These are phyloP conservation scores for Agelastica alni DNA, from an alignment of 2,888 invertebrate genomes.

Conservation along the genomic window DNA sequence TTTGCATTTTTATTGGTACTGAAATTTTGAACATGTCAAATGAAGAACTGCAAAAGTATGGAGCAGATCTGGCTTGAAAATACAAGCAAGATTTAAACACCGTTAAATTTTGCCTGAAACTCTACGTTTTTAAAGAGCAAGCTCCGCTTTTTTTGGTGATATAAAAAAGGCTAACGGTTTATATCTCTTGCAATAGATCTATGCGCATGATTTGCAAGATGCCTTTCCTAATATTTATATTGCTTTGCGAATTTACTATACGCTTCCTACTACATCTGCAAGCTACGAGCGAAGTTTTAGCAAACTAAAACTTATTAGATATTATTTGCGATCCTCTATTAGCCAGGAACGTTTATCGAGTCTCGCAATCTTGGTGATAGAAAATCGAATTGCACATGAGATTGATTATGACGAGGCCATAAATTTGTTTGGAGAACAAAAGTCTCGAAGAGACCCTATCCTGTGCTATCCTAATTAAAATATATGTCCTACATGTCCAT, in stretches of 20 bases:
- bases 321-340: background rate
- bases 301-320: background rate
- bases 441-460: too few relatives aligned
- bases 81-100: background rate
- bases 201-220: background rate
- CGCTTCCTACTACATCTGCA: background rate
- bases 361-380: background rate
- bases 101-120: background rate
- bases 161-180: background rate
- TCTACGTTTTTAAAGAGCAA: background rate
- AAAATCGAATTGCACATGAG: background rate
- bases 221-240: too few relatives aligned
- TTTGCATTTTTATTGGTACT: background rate
- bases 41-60: background rate
- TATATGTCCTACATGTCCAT: too few relatives aligned
- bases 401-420: background rate
- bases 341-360: background rate
- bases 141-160: too few relatives aligned
- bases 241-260: background rate
- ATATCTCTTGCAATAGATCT: background rate
- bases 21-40: background rate
- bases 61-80: too few relatives aligned
- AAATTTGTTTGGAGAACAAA: too few relatives aligned
- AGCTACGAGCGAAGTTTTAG: background rate
- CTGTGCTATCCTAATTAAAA: too few relatives aligned